Evolutionary conservation across 2,888 invertebrate species (phyloP), one percentile per base, ranked within the genome.

Genomic region (Eilema depressum): DNA sequence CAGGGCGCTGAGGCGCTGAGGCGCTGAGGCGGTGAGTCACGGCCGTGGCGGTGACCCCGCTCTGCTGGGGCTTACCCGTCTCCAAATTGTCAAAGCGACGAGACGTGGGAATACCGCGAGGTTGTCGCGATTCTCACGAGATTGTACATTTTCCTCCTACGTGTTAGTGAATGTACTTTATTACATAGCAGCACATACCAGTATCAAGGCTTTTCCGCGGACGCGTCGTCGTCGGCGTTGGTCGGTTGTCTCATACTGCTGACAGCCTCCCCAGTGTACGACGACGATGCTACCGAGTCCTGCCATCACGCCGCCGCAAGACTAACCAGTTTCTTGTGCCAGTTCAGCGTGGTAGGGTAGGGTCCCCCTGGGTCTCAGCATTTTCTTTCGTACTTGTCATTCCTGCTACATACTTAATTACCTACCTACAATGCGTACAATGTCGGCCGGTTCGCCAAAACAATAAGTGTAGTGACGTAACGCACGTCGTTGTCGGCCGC

Each of bases 21-120:
- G n/a, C n/a, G n/a, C n/a, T n/a, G n/a, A n/a, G 25, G 2, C 11
- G 23, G 57, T 33, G 17, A 66, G 57, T 63, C 47, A 41, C 23
- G n/a, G 3, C 23, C 11, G 4, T 14, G 23, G 3, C 25, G 4
- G 12, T 7, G 63, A 20, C 11, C n/a, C 14, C 53, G n/a, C 11
- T 3, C 20, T 3, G 14, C 30, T 33, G 67, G 67, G 67, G 41
- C 23, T 67, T 67, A 28, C 60, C 67, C 67, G 61, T 61, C 17
- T 23, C 23, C 47, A 14, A n/a, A 23, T 5, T 20, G 47, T 26
- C 17, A 4, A 14, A 61, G 28, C 11, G 23, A 30, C 20, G 10
- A 2, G 23, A 17, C 20, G 11, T 26, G 66, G 67, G 7, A 67
- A 67, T 67, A 67, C 67, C 67, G 17, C 28, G 47, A 67, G 14